A percentile compares a stretch with the other conserved stretches of the same genome.
Evolutionary conservation across 2,888 invertebrate genomes (phyloP).

Genomic region (Chalcis sispes): DNA sequence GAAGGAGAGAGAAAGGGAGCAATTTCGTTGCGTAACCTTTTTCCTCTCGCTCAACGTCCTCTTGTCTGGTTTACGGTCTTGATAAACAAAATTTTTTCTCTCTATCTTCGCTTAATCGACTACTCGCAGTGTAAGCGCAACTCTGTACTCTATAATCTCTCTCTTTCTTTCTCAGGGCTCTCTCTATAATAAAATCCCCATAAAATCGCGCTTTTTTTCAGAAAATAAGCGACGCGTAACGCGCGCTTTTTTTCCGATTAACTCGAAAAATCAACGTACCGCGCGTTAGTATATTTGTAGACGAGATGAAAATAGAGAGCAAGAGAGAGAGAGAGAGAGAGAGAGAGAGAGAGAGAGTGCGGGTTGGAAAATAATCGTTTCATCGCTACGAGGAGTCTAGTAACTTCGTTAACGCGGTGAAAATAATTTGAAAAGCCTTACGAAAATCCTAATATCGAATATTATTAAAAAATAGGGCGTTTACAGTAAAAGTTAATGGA

Average conservation of each 20-base stretch:
- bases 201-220: conserved; percentile 54
- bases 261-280: conserved; percentile 34
- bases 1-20: background rate
- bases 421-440: conserved; percentile 21
- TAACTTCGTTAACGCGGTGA: conserved; percentile 46
- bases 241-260: conserved; percentile 51
- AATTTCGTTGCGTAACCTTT: conserved; percentile 51
- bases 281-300: background rate
- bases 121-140: conserved; percentile 41
- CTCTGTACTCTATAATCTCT: conserved; percentile 8
- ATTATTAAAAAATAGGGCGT: too few relatives aligned
- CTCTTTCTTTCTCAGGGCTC: background rate
- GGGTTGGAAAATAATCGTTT: conserved; percentile 30
- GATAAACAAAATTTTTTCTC: conserved; percentile 54
- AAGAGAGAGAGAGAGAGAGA: too few relatives aligned
- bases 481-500: conserved; percentile 9
- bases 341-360: too few relatives aligned
- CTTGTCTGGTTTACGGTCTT: conserved; percentile 54
- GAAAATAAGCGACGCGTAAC: conserved; percentile 53
- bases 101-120: conserved; percentile 29
- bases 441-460: conserved; percentile 29
- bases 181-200: conserved; percentile 50
- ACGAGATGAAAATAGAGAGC: background rate
- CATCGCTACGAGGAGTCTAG: conserved; percentile 25
- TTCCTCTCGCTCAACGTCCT: conserved; percentile 6